Evolutionary conservation across 2,888 invertebrate genomes (phyloP).

Genomic region (Pseudoips prasinana): DNA sequence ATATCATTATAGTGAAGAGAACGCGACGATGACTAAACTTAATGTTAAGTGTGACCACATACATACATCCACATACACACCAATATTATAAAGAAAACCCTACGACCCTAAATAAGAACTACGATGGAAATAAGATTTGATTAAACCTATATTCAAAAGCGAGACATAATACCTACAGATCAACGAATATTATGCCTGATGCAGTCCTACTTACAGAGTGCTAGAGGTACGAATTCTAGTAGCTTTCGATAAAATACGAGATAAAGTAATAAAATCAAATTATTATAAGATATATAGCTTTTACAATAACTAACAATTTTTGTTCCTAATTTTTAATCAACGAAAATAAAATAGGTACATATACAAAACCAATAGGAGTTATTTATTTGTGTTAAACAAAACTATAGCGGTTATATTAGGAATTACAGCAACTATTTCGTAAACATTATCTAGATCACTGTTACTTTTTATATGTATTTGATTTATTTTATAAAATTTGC

Average conservation of each 20-base stretch:
- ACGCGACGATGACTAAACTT: conserved; percentile 59
- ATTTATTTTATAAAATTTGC: conserved; percentile 85
- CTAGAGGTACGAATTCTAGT: conserved; percentile 47
- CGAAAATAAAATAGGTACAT: conserved; percentile 51
- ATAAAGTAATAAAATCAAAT: conserved; percentile 49
- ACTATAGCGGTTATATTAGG: conserved; percentile 62
- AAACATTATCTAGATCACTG: conserved; percentile 69
- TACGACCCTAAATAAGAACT: conserved; percentile 64
- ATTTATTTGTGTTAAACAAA: conserved; percentile 55
- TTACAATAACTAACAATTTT: conserved; percentile 74
- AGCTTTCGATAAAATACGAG: conserved; percentile 50
- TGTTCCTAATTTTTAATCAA: conserved; percentile 63
- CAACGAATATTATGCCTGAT: conserved; percentile 62
- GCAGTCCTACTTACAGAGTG: conserved; percentile 49
- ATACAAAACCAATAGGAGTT: conserved; percentile 53
- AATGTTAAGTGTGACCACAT: conserved; percentile 69
- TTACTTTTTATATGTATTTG: conserved; percentile 73
- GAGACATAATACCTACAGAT: conserved; percentile 54
- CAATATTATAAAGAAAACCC: conserved; percentile 56
- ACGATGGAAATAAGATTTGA: conserved; percentile 58
- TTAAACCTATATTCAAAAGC: conserved; percentile 60
- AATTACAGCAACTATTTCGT: conserved; percentile 75
- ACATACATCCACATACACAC: conserved; percentile 66
- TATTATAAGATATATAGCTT: conserved; percentile 58
- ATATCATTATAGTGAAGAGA: conserved; percentile 45